phyloP scores from a whole-genome alignment of 2,797 vertebrate genomes.

The Staurois parvus region DNA sequence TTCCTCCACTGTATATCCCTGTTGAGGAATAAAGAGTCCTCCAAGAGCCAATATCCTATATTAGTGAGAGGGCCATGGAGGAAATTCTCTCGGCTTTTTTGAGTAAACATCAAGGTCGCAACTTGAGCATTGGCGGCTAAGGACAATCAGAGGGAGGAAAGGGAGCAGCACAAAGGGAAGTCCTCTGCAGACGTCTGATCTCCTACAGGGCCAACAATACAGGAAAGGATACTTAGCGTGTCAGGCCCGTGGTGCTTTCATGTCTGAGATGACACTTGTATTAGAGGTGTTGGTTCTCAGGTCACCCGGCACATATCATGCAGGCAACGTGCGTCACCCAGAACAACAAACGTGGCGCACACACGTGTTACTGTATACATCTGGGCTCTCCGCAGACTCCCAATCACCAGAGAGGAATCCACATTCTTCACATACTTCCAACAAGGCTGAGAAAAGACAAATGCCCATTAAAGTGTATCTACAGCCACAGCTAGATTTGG shows the following conservation, averaged over 20 bases:
- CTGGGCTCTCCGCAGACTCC: not conserved
- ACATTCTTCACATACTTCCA: not conserved
- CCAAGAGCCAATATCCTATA: too few species aligned
- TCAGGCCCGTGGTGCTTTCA: conserved; percentile 6
- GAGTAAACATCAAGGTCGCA: conserved; percentile 1
- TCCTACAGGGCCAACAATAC: conserved; percentile 1
- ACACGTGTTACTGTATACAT: not conserved
- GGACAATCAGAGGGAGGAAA: conserved; percentile 48
- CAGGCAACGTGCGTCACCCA: conserved; percentile 14
- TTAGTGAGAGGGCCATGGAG: not conserved
- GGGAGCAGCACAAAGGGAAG: conserved; percentile 35
- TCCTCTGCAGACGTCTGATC: conserved; percentile 13
- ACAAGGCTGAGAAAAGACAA: too few species aligned
- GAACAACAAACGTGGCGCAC: not conserved
- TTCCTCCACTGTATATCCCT: too few species aligned
- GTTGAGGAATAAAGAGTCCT: too few species aligned
- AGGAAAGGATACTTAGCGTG: conserved; percentile 47
- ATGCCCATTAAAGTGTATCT: too few species aligned
- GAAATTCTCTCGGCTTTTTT: conserved; percentile 20
- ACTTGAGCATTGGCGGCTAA: not conserved
- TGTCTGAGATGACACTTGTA: conserved; percentile 6
- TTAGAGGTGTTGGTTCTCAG: not conserved
- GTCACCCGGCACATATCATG: conserved; percentile 20
- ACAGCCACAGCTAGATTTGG: too few species aligned
- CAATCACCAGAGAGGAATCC: not conserved